Conservation (phyloP, 64 coral and sea anemone species). For the Stichodactyla helianthus region DNA sequence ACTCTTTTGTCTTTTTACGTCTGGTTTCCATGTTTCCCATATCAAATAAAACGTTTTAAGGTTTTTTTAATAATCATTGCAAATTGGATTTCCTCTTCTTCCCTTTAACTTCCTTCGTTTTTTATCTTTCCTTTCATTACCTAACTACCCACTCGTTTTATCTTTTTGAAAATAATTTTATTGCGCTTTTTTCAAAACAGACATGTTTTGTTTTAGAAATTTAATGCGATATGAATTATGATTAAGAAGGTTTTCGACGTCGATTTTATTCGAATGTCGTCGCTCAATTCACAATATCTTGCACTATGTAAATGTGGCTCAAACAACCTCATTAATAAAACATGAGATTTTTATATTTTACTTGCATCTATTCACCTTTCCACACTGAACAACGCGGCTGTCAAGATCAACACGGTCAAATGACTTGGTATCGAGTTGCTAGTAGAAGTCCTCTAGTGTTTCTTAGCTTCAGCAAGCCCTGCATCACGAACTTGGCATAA, state of each 20-base stretch:
- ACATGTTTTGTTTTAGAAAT: not conserved
- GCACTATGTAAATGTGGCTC: not conserved
- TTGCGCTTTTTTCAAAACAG: not conserved
- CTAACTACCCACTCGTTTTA: not conserved
- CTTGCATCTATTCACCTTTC: slow-evolving; percentile 5
- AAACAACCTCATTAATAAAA: slow-evolving; percentile 31
- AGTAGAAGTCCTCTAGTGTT: not conserved
- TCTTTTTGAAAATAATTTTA: not conserved
- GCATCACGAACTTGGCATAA: not conserved
- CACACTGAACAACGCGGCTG: slow-evolving; percentile 4
- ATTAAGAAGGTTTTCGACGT: not conserved
- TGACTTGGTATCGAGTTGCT: slow-evolving; percentile 10
- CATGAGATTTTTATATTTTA: slow-evolving; percentile 39
- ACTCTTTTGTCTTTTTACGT: not conserved
- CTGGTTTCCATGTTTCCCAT: not conserved
- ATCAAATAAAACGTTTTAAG: not conserved
- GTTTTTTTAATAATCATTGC: not conserved
- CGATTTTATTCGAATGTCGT: not conserved
- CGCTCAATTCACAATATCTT: not conserved
- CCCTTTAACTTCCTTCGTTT: not conserved
- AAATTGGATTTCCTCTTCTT: not conserved
- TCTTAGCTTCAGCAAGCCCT: not conserved
- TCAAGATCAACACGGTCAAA: slow-evolving; percentile 22
- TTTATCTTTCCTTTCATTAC: not conserved
- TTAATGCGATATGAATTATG: not conserved